phyloP scores from a whole-genome alignment of 2,888 invertebrate species.

The Nephrotoma guestfalica region DNA sequence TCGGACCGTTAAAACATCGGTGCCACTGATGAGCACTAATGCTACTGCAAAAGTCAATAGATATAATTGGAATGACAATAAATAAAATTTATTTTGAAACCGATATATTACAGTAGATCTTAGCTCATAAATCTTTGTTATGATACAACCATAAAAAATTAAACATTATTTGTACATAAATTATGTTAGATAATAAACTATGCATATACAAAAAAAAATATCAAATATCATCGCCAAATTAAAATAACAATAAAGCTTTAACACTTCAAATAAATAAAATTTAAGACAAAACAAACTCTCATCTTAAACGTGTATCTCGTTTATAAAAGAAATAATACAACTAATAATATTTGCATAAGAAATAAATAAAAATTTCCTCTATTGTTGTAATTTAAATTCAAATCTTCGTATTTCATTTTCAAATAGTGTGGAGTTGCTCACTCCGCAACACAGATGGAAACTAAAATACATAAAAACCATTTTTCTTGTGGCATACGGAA shows the following conservation, averaged over 20 bases:
- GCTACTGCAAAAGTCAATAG: no score
- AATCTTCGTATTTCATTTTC: background rate
- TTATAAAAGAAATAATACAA: background rate
- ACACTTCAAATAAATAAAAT: background rate
- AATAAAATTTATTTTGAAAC: no score
- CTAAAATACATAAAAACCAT: background rate
- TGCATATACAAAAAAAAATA: background rate
- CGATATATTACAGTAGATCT: background rate
- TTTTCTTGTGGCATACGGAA: background rate
- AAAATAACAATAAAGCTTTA: background rate
- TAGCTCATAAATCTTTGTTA: background rate
- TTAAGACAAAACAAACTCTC: background rate
- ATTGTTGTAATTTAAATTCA: background rate
- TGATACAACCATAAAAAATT: background rate
- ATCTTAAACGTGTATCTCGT: background rate
- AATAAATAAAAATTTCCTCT: background rate
- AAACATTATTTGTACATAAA: background rate
- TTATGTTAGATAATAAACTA: background rate
- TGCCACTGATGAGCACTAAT: no score
- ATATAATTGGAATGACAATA: no score
- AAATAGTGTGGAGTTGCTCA: background rate
- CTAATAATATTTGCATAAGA: background rate
- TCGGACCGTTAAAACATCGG: no score
- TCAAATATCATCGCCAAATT: background rate
- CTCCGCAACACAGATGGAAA: background rate